These are phyloP conservation scores for Eulemur coronatus DNA, from an alignment of 2,797 vertebrate genomes.

Conservation along the genomic window DNA sequence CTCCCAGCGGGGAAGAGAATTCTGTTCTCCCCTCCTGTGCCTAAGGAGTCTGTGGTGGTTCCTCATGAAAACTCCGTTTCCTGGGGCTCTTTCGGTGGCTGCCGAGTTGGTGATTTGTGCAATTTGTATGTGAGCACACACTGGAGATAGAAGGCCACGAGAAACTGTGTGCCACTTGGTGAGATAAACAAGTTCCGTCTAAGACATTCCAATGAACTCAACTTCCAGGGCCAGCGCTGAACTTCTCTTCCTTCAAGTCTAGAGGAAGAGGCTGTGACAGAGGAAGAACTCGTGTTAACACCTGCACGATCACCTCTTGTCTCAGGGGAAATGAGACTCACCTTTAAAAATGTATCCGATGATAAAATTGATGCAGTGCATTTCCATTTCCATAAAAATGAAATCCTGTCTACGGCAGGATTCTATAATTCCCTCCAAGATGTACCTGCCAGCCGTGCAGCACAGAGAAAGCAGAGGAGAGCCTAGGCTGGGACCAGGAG, in stretches of 20 bases:
- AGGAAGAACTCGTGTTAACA: neutral
- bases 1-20: neutral
- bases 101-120: neutral
- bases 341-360: neutral
- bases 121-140: neutral
- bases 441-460: accelerated
- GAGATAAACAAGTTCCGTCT: accelerated
- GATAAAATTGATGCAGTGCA: neutral
- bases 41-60: too few relatives aligned
- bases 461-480: neutral
- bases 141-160: neutral
- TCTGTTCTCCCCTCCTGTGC: neutral
- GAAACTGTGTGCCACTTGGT: neutral
- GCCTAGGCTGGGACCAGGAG: neutral
- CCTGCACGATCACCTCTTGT: neutral
- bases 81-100: neutral
- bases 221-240: neutral
- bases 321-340: neutral
- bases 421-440: accelerated
- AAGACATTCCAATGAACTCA: neutral
- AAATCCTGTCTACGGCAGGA: neutral
- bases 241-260: neutral
- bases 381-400: neutral
- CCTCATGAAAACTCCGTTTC: neutral
- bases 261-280: neutral